Percentiles rank a stretch among this genome's conserved stretches.
phyloP scores from a whole-genome alignment of 2,113 vertebrate genomes.

The Tragelaphus imberbis region DNA sequence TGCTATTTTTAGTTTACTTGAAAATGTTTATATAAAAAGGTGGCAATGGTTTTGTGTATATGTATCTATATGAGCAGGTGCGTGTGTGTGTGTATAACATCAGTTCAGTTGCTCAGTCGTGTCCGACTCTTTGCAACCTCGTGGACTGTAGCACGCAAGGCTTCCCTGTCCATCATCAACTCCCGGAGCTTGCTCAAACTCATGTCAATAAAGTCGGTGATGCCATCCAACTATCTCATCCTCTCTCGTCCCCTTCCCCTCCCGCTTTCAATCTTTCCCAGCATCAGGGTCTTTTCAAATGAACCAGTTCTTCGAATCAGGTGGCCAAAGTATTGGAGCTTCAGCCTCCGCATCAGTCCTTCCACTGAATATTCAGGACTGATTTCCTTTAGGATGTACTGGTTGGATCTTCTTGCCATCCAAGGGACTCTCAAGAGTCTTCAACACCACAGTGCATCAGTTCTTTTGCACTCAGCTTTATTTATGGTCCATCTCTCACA shows the following conservation, averaged over 20 bases:
- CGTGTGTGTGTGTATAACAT: not conserved
- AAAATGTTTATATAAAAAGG: not conserved
- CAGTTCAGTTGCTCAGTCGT: not conserved
- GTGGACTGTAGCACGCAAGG: not conserved
- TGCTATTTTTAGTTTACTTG: not conserved
- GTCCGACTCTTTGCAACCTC: not conserved
- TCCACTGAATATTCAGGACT: not conserved
- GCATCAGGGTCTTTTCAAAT: not conserved
- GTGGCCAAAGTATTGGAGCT: not conserved
- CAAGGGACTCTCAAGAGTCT: not conserved
- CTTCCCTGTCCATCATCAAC: not conserved
- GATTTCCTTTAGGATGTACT: not conserved
- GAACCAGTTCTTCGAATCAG: not conserved
- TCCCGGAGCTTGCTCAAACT: not conserved
- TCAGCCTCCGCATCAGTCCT: not conserved
- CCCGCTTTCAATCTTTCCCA: not conserved
- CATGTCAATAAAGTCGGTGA: not conserved
- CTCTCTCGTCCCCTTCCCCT: not conserved
- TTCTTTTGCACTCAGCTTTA: not conserved
- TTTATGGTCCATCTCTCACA: not conserved
- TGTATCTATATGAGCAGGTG: not conserved
- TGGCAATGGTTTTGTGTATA: not conserved
- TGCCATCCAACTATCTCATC: not conserved
- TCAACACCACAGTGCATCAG: not conserved
- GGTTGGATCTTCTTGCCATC: not conserved